Evolutionary conservation across 1,140 invertebrate genomes (phyloP).

Genomic region (Atta texana): DNA sequence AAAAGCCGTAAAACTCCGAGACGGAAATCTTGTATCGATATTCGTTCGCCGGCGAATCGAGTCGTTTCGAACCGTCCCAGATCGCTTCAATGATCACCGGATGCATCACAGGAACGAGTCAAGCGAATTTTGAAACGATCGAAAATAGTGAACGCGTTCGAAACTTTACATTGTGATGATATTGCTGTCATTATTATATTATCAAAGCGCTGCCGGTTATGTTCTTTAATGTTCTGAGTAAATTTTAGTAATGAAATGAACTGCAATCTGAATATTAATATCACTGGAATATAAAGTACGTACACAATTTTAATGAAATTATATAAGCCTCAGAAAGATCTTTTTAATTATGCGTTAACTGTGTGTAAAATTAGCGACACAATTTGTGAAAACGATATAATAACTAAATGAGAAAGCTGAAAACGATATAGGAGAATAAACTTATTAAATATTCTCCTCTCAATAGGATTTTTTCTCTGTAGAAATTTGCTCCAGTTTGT

Average conservation of each 20-base stretch:
- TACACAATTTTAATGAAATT: slow-evolving; percentile 3
- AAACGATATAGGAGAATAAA: background rate
- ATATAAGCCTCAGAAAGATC: background rate
- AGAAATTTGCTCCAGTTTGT: slow-evolving; percentile 26
- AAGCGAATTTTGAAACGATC: slow-evolving; percentile 36
- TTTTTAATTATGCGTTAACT: background rate
- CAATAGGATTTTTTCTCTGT: background rate
- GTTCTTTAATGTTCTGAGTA: slow-evolving; percentile 18
- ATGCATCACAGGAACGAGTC: slow-evolving; percentile 26
- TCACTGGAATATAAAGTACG: background rate
- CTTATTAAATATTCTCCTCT: background rate
- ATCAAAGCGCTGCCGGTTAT: background rate
- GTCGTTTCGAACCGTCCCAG: slow-evolving; percentile 27
- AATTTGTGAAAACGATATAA: background rate
- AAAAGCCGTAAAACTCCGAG: slow-evolving; percentile 38
- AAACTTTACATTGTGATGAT: background rate
- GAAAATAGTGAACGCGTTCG: slow-evolving; percentile 22
- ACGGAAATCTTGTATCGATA: slow-evolving; percentile 59
- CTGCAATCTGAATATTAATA: slow-evolving; percentile 9
- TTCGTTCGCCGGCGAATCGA: slow-evolving; percentile 42
- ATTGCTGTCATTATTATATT: slow-evolving; percentile 22
- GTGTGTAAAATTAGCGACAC: background rate
- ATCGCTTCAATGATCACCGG: slow-evolving; percentile 43
- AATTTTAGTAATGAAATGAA: slow-evolving; percentile 38
- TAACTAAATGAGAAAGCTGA: background rate